These are phyloP conservation scores for Amphiprion percula DNA, from an alignment of 2,113 vertebrate species.

Conservation along the genomic window DNA sequence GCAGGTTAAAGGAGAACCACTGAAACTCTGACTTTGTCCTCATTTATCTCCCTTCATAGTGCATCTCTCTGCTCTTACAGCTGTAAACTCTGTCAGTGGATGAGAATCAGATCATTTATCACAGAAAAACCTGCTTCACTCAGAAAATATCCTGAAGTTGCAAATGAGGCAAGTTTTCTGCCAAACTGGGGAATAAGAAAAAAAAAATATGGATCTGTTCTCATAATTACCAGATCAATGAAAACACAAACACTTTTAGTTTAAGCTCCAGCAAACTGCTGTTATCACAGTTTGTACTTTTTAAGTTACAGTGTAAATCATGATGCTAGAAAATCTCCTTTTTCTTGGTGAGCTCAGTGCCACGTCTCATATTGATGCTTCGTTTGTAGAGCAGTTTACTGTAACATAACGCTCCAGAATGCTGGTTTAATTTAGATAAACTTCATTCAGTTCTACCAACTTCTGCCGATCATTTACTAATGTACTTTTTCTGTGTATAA, in stretches of 20 bases:
- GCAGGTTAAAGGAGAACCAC: no score
- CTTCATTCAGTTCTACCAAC: no score
- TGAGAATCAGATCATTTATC: not conserved
- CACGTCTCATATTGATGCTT: conserved; percentile 12
- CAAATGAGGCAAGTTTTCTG: conserved; percentile 11
- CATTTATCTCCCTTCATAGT: no score
- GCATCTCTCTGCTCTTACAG: not conserved
- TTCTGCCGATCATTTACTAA: no score
- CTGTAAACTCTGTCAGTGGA: not conserved
- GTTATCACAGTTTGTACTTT: conserved; percentile 1
- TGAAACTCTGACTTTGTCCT: no score
- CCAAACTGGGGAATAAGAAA: conserved; percentile 12
- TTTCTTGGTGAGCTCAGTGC: not conserved
- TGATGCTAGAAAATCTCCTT: not conserved
- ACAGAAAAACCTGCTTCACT: not conserved
- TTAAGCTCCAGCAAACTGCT: not conserved
- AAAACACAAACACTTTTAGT: no score
- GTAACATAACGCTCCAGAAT: no score
- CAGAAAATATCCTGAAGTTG: conserved; percentile 3
- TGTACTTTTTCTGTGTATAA: no score
- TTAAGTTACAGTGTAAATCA: conserved; percentile 30
- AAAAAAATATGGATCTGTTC: conserved; percentile 28
- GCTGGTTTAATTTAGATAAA: no score
- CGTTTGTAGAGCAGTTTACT: no score
- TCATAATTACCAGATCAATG: not conserved